Evolutionary conservation across 2,888 invertebrate species (phyloP).

Genomic region (Hyalella azteca): DNA sequence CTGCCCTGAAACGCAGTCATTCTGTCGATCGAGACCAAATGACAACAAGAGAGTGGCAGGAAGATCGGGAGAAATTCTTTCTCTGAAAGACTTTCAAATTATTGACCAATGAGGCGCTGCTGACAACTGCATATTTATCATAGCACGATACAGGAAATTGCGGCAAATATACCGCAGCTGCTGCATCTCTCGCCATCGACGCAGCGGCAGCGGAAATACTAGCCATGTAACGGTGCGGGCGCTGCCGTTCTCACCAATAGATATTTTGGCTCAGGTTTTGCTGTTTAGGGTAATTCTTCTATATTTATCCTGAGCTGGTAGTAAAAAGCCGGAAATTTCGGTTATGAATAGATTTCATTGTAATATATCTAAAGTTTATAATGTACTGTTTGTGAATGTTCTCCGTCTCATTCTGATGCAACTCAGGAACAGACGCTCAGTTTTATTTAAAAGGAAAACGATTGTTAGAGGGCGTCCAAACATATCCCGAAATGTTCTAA

Average conservation of each 20-base stretch:
- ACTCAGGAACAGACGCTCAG: too few relatives aligned
- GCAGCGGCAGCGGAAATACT: background rate
- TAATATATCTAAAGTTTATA: too few relatives aligned
- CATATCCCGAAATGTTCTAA: too few relatives aligned
- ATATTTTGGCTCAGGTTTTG: background rate
- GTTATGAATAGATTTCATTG: too few relatives aligned
- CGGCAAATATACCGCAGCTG: background rate
- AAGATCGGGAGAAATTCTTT: background rate
- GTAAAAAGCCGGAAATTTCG: too few relatives aligned
- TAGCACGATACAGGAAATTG: conserved; percentile 15
- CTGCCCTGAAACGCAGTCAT: too few relatives aligned
- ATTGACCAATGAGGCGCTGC: background rate
- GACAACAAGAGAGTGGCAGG: background rate
- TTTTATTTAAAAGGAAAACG: too few relatives aligned
- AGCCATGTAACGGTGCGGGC: background rate
- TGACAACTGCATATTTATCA: background rate
- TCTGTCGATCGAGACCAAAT: background rate
- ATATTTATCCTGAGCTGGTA: background rate
- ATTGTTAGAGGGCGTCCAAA: too few relatives aligned
- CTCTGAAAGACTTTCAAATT: conserved; percentile 1
- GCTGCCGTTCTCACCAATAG: background rate
- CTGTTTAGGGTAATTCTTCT: background rate
- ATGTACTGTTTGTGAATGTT: too few relatives aligned
- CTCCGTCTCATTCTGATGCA: too few relatives aligned
- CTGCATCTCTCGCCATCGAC: background rate